phyloP scores from a whole-genome alignment of 2,888 invertebrate species.

The Phorcus lineatus region DNA sequence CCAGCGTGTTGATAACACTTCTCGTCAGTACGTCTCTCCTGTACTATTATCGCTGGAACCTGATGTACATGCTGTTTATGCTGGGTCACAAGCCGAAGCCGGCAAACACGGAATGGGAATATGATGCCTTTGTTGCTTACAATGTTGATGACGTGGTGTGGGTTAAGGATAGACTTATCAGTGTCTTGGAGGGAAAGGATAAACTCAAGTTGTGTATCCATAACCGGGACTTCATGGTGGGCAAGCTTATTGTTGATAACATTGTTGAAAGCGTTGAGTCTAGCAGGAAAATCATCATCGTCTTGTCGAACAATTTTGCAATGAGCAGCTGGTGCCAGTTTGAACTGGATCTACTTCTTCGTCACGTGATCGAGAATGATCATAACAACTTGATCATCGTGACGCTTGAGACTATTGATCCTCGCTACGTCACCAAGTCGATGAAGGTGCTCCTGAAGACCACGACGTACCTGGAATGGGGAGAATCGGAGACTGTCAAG shows the following conservation, averaged over 20 bases:
- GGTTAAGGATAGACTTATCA: conserved; percentile 81
- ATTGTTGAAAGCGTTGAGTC: conserved; percentile 84
- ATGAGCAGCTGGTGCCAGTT: conserved; percentile 85
- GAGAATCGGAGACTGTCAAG: neutral
- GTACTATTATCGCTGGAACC: conserved; percentile 79
- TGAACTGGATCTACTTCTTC: conserved; percentile 84
- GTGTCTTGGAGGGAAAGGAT: conserved; percentile 80
- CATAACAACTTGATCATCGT: conserved; percentile 82
- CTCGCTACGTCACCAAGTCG: conserved; percentile 80
- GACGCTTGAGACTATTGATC: conserved; percentile 82
- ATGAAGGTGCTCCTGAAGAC: conserved; percentile 83
- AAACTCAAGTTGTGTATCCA: conserved; percentile 79
- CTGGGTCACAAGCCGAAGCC: neutral
- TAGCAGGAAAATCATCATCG: conserved; percentile 81
- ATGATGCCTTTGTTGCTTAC: conserved; percentile 84
- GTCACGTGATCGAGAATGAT: conserved; percentile 72
- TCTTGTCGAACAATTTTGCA: conserved; percentile 82
- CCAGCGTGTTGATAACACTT: conserved; percentile 24
- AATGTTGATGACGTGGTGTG: conserved; percentile 82
- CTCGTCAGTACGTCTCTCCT: conserved; percentile 55
- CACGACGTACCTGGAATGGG: conserved; percentile 84
- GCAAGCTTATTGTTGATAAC: conserved; percentile 83
- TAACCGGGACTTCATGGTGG: conserved; percentile 85
- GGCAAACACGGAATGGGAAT: conserved; percentile 60
- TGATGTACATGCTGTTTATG: conserved; percentile 78